These are phyloP conservation scores for Aurelia aurita DNA, from an alignment of 30 jellyfish, hydroid and myxozoan species.

Conservation along the genomic window DNA sequence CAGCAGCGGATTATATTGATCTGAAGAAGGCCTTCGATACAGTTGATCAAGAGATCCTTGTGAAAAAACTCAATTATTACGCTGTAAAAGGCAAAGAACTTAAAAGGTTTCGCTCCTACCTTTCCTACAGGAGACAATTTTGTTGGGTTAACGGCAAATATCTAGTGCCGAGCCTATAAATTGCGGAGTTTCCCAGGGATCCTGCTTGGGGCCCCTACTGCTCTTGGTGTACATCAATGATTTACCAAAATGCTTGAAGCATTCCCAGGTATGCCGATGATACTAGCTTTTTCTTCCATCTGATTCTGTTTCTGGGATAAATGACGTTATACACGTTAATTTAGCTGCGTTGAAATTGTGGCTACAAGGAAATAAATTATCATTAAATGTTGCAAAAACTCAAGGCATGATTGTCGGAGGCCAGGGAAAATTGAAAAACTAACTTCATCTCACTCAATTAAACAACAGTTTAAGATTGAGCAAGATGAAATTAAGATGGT, in stretches of 20 bases:
- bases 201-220: conserved; percentile 16
- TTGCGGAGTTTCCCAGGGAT: no score
- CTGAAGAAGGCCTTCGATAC: conserved; percentile 63
- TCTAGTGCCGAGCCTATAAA: no score
- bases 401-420: no score
- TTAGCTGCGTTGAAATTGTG: not conserved
- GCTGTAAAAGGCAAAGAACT: conserved; percentile 60
- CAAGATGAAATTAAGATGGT: no score
- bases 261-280: no score
- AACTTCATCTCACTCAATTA: no score
- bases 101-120: conserved; percentile 42
- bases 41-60: conserved; percentile 19
- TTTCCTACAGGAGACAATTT: conserved; percentile 30
- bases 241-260: no score
- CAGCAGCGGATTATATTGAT: conserved; percentile 54
- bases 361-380: no score
- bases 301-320: not conserved
- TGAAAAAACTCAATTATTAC: conserved; percentile 41
- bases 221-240: not conserved
- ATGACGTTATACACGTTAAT: not conserved
- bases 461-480: no score
- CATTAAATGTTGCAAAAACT: no score
- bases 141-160: no score
- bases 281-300: not conserved
- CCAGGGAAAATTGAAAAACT: no score